Evolutionary conservation across 2,797 vertebrate genomes (phyloP), one percentile per base, ranked within the genome.

Genomic region (Echiichthys vipera): DNA sequence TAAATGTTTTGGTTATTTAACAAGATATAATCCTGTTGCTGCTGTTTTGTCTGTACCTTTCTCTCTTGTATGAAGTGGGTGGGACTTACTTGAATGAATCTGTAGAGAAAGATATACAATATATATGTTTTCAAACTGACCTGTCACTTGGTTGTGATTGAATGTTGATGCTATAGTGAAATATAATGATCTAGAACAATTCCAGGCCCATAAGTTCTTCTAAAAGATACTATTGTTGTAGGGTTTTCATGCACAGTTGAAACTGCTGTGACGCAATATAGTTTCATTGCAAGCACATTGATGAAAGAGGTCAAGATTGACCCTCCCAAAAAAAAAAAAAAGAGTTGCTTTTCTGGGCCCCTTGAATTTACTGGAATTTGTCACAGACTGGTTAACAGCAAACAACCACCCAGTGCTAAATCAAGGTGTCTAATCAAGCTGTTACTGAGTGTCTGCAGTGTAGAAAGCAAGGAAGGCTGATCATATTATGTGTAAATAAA

Each of bases 351-450:
- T 42, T 68, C 58, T 39, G 24, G 25, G 15, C 32, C 71, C 15
- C n/a, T n/a, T 2, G 13, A 20, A 74, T 65, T 58, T 43, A 24
- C 7, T 61, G 45, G 50, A 49, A 51, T 39, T 57, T 69, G 63
- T 65, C 77, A 76, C 36, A 64, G 46, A 56, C 43, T 37, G 55
- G 46, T 46, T 50, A 72, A 27, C 39, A 65, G 27, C 78, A 74
- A 55, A 63, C 34, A 58, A 36, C 51, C 55, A 64, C 39, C 29
- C 29, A 32, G 51, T 37, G 46, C 27, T 27, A 49, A 70, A 70
- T 40, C 54, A 14, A 77, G 43, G 54, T 15, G 55, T 73, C 37
- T 73, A 65, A 83, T 82, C 61, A 83, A 68, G 53, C 59, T 20
- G 46, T 39, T 64, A 40, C 50, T 79, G 42, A 63, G 53, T 42